Conservation (phyloP, 2,888 invertebrate genomes). For the Acronicta psi region DNA sequence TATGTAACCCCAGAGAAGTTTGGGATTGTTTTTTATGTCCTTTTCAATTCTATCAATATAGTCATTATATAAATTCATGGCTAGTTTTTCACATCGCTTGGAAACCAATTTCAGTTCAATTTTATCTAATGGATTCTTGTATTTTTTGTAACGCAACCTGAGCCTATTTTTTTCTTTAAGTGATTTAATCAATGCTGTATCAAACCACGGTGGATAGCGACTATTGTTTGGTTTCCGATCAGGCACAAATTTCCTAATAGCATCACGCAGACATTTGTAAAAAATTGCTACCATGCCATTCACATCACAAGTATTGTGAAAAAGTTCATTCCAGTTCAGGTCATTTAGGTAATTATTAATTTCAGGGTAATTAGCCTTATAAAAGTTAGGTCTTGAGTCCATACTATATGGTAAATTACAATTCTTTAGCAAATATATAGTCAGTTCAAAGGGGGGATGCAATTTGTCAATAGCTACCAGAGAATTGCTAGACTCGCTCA, state of each 20-base stretch:
- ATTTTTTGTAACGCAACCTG: background rate
- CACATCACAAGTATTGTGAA: background rate
- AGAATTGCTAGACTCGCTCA: too few species aligned
- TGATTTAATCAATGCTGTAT: too few species aligned
- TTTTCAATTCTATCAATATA: background rate
- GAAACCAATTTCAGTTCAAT: background rate
- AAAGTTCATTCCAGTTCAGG: background rate
- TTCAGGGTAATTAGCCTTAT: conserved; percentile 5
- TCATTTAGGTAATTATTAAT: conserved; percentile 1
- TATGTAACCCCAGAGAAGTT: background rate
- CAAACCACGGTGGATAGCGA: too few species aligned
- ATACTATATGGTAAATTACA: conserved; percentile 2
- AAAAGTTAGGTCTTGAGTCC: conserved; percentile 5
- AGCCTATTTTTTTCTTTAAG: background rate
- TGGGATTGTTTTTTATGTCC: background rate
- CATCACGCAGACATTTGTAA: background rate
- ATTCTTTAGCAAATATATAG: too few species aligned
- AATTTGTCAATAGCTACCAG: too few species aligned
- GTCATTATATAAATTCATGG: background rate
- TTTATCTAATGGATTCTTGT: conserved; percentile 1
- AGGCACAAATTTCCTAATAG: background rate
- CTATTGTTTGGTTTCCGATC: background rate
- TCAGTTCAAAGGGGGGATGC: too few species aligned
- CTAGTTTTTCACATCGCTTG: background rate
- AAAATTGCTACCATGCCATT: background rate